These are phyloP conservation scores for Notoglanidium macrostoma DNA, from an alignment of 2,797 vertebrate genomes.

Conservation along the genomic window DNA sequence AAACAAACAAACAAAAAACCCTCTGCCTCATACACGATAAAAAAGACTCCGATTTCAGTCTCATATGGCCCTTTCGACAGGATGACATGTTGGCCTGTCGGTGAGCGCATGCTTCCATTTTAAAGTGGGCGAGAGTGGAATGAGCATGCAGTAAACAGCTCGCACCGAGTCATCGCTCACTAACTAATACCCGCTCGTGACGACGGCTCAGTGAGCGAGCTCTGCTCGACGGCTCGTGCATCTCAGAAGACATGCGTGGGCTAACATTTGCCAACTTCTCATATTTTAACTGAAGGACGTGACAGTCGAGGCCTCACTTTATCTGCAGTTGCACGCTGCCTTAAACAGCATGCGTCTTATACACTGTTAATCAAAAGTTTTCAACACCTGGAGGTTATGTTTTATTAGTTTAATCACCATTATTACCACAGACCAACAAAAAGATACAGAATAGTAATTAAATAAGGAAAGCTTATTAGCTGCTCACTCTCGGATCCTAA, in stretches of 20 bases:
- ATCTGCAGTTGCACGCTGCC: neutral
- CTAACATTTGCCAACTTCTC: slow-evolving; percentile 48
- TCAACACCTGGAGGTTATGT: neutral
- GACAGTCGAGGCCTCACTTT: slow-evolving; percentile 34
- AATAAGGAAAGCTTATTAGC: slow-evolving; percentile 2
- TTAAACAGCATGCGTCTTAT: neutral
- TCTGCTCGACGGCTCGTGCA: slow-evolving; percentile 35
- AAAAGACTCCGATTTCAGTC: slow-evolving; percentile 39
- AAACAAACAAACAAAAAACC: neutral
- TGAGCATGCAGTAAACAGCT: slow-evolving; percentile 38
- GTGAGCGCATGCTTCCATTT: slow-evolving; percentile 42
- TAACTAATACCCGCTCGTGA: slow-evolving; percentile 29
- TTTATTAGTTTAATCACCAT: neutral
- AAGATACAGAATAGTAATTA: neutral
- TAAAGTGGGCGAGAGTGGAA: slow-evolving; percentile 39
- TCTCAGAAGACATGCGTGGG: slow-evolving; percentile 46
- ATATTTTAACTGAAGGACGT: slow-evolving; percentile 52
- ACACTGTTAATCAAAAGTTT: neutral
- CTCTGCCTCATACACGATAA: slow-evolving; percentile 21
- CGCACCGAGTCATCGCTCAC: slow-evolving; percentile 48
- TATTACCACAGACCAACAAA: neutral
- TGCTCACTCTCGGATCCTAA: neutral
- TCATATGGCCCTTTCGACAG: slow-evolving; percentile 49
- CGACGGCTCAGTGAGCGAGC: slow-evolving; percentile 6
- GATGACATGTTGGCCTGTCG: slow-evolving; percentile 54